Conservation (phyloP, 2,113 vertebrate species). For the Cricetomys ansorgei region DNA sequence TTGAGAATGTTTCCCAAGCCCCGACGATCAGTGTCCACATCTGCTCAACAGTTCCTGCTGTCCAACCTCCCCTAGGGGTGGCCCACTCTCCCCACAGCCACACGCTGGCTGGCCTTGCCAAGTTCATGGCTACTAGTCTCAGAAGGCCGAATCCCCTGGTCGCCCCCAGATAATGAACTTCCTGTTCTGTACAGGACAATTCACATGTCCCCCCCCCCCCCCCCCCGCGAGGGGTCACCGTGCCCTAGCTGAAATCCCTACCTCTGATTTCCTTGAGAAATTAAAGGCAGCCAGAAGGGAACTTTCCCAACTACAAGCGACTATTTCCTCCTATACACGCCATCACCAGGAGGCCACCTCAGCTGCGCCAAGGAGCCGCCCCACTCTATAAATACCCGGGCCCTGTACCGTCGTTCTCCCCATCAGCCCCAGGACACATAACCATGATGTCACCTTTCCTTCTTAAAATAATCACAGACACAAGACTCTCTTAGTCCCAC, state of each 20-base stretch:
- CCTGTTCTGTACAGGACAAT: neutral
- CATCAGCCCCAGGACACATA: neutral
- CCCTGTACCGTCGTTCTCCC: neutral
- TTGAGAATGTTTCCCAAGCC: neutral
- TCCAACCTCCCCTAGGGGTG: neutral
- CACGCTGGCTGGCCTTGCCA: neutral
- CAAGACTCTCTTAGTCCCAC: too few species aligned
- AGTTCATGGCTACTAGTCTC: accelerated
- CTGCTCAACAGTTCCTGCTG: neutral
- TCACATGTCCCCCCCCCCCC: neutral
- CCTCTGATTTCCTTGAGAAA: neutral
- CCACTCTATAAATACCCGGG: neutral
- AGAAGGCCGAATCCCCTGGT: neutral
- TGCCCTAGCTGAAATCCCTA: neutral
- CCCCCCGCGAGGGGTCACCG: neutral
- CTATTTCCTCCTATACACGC: neutral
- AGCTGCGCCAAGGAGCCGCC: accelerated
- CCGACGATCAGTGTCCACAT: too few species aligned
- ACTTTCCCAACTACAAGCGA: neutral
- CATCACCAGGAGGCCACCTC: neutral
- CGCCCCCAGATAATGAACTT: neutral
- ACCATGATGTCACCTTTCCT: neutral
- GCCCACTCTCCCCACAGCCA: neutral
- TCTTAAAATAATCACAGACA: neutral
- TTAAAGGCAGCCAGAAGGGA: neutral